These are phyloP conservation scores for Xiphophorus maculatus DNA, from an alignment of 2,113 vertebrate genomes.

Conservation along the genomic window DNA sequence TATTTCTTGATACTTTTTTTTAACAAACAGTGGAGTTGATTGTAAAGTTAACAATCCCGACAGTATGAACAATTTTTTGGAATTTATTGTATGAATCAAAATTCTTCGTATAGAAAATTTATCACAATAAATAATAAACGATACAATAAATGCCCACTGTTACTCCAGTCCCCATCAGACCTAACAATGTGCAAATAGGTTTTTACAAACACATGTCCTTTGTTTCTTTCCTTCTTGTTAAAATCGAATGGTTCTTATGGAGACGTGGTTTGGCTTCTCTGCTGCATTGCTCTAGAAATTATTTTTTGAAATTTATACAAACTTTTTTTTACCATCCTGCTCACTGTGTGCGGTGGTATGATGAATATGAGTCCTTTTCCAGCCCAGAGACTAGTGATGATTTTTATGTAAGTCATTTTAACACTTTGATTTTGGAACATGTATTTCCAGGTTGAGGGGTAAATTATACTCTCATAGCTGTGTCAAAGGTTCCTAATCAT, in stretches of 20 bases:
- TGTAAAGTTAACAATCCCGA: too few species aligned
- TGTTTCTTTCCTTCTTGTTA: background rate
- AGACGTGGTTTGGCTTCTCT: background rate
- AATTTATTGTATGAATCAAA: too few species aligned
- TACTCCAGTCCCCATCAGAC: too few species aligned
- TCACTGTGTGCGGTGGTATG: background rate
- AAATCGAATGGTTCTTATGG: background rate
- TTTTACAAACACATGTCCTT: too few species aligned
- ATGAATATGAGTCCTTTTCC: background rate
- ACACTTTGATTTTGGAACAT: background rate
- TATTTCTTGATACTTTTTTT: too few species aligned
- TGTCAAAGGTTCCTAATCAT: conserved; percentile 26
- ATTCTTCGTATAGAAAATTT: too few species aligned
- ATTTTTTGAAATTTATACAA: background rate
- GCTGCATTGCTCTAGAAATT: background rate
- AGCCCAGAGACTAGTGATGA: background rate
- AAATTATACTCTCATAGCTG: conserved; percentile 31
- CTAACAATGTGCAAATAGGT: background rate
- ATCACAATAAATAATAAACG: too few species aligned
- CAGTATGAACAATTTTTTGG: too few species aligned
- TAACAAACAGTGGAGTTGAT: too few species aligned
- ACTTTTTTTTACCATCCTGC: background rate
- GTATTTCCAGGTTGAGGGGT: conserved; percentile 6
- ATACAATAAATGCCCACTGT: too few species aligned
- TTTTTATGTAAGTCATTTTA: too few species aligned